Base-by-base conservation (phyloP, 2,888 invertebrate genomes). In the Plemyria rubiginata region DNA sequence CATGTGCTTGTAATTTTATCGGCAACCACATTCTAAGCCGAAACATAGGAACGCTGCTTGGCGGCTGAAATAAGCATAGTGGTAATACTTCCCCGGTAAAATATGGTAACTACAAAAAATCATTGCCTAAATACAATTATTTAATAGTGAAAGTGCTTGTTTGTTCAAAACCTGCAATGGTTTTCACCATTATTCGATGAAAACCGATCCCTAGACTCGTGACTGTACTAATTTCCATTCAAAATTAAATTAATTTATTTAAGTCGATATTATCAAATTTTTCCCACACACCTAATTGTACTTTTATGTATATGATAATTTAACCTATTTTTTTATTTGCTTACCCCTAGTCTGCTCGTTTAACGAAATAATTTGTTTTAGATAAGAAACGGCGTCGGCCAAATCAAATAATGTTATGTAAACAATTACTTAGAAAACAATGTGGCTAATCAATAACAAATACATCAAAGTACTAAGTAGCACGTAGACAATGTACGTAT, bases 291-390 rank as follows among this genome's bases (percentile, higher is more conserved):
- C 15, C 13, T 43, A 41, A 32, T 41, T 45, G 28, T 16, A 41
- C 4, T 40, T 11, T 16, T 16, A 1, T 45, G 22, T 6, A 50
- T 56, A 48, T 16, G 4, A 38, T 40, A 16, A 56, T 58, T 49
- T 69, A 66, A 68, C 67, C 68, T 53, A 66, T 62, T 72, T 72
- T 70, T 68, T 66, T 66, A 67, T 72, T 69, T 63, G 65, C 67
- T 54, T 55, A 52, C 54, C 38, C 61, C 36, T 55, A 55, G 43
- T 65, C 51, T 60, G 49, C 32, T 59, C 36, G 54, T 56, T 60
- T 45, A 66, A 54, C 51, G 50, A 62, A 68, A 70, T 57, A 67
- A 67, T 64, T 60, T 67, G 65, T 69, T 41, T 70, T 52, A 66
- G 69, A 70, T 70, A 68, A 13, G 15, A 54, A 50, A 41, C 58